Base-by-base conservation (phyloP, 2,113 vertebrate genomes). In the Hydropotes inermis region DNA sequence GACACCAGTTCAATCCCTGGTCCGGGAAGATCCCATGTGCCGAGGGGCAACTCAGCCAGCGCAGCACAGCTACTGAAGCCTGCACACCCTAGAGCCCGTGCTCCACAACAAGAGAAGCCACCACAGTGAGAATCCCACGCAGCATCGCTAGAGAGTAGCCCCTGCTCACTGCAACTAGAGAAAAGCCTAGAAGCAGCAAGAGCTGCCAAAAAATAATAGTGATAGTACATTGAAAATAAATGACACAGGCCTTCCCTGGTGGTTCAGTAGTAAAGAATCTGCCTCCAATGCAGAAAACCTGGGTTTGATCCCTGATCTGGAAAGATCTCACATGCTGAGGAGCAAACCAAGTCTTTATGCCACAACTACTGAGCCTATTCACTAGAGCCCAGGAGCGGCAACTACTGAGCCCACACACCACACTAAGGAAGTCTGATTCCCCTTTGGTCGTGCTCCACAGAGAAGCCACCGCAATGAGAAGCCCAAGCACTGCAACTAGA, bases 81-180 rank as follows among this genome's bases (percentile, higher is more conserved):
- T 76, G 70, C 39, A 28, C 25, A 27, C 6, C 70, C 3, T 13
- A 14, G 23, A 27, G 23, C 21, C 70, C 0, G 6, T 43, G 36
- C 70, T 23, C 39, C 12, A 7, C 39, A 23, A 25, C 36, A 43
- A 76, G 36, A 76, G 39, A 27, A 43, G 39, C 39, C 70, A 4
- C 39, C 12, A 0, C 70, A 43, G 23, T 27, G 39, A 76, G 39
- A 43, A 76, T 7, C 70, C 39, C 1, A 0, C 2, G 36, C 70
- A 27, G 21, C 39, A 27, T 1, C 3, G 7, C 70, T 25, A 3
- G 70, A 76, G 39, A 76, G 70, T 6, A 76, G 70, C 23, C 39
- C 70, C 39, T 39, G 7, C 39, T 76, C 70, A 3, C 70, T 27
- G 39, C 23, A 43, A 27, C 70, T 4, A 27, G 23, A 43, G 70